Conservation (phyloP, 2,797 vertebrate genomes). For the Acipenser transmontanus region DNA sequence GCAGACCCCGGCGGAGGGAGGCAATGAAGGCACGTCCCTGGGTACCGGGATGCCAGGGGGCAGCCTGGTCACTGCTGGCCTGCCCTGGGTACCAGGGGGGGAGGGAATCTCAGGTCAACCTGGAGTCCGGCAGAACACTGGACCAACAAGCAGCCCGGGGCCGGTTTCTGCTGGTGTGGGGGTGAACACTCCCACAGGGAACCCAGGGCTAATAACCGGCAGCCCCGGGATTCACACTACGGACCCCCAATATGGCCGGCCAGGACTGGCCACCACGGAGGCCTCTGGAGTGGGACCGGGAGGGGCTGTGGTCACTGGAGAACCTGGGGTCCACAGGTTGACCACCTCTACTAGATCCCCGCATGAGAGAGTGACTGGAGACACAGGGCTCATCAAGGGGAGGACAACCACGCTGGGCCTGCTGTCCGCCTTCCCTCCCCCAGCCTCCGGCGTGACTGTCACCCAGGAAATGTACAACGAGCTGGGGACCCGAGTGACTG, state of each 20-base stretch:
- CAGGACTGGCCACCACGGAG: slow-evolving; percentile 40
- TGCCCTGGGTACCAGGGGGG: no score
- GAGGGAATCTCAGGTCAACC: slow-evolving; percentile 38
- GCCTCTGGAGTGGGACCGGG: slow-evolving; percentile 17
- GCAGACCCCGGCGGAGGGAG: no score
- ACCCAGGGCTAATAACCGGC: slow-evolving; percentile 24
- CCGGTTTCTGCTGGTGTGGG: slow-evolving; percentile 20
- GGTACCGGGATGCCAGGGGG: no score
- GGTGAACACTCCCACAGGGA: neutral
- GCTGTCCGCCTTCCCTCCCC: neutral
- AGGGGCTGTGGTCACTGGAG: slow-evolving; percentile 34
- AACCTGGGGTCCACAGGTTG: slow-evolving; percentile 34
- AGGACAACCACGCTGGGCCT: neutral
- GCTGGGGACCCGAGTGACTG: slow-evolving; percentile 23
- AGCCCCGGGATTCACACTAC: slow-evolving; percentile 46
- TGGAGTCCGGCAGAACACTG: slow-evolving; percentile 48
- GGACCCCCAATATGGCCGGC: slow-evolving; percentile 35
- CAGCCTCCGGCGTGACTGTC: neutral
- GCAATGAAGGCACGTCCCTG: no score
- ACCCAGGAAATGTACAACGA: slow-evolving; percentile 1
- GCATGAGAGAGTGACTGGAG: slow-evolving; percentile 11
- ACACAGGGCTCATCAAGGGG: slow-evolving; percentile 11
- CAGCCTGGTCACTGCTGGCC: no score
- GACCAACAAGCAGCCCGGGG: slow-evolving; percentile 46
- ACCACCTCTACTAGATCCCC: slow-evolving; percentile 20